Evolutionary conservation across 2,888 invertebrate genomes (phyloP).

Genomic region (Villa cingulata): DNA sequence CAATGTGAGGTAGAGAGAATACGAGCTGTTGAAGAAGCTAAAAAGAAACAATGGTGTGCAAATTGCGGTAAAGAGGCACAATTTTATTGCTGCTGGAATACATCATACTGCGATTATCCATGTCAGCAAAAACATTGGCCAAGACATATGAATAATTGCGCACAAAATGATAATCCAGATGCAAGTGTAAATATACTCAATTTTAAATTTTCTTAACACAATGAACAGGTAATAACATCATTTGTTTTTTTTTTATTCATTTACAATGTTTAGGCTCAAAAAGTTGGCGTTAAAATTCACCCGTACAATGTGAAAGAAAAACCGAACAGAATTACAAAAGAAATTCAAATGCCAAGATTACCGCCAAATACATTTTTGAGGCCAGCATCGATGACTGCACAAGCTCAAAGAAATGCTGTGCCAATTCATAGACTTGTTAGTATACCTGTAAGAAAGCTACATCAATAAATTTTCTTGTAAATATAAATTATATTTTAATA

Average conservation of each 20-base stretch:
- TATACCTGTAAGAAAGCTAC: slow-evolving; percentile 23
- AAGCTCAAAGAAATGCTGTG: slow-evolving; percentile 5
- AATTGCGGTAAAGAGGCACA: slow-evolving; percentile 76
- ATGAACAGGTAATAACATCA: not conserved
- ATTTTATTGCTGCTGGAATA: slow-evolving; percentile 95
- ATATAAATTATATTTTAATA: not conserved
- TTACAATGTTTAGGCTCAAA: slow-evolving; percentile 8
- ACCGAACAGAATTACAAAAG: slow-evolving; percentile 4
- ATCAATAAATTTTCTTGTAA: not conserved
- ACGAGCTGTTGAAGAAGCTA: slow-evolving; percentile 56
- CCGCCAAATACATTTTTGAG: slow-evolving; percentile 5
- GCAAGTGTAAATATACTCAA: slow-evolving; percentile 5
- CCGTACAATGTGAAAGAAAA: slow-evolving; percentile 9
- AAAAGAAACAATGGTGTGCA: slow-evolving; percentile 87
- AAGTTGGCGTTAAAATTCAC: slow-evolving; percentile 10
- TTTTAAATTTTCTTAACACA: not conserved
- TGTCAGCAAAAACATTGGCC: slow-evolving; percentile 84
- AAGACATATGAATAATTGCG: slow-evolving; percentile 42
- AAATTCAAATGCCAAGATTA: slow-evolving; percentile 1
- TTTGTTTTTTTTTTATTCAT: not conserved
- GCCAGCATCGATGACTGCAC: slow-evolving; percentile 4
- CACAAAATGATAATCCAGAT: slow-evolving; percentile 19
- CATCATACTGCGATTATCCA: slow-evolving; percentile 79
- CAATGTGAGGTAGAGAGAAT: slow-evolving; percentile 56
- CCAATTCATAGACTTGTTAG: slow-evolving; percentile 25